Conservation (phyloP, 2,113 vertebrate genomes). For the Salvelinus namaycush region DNA sequence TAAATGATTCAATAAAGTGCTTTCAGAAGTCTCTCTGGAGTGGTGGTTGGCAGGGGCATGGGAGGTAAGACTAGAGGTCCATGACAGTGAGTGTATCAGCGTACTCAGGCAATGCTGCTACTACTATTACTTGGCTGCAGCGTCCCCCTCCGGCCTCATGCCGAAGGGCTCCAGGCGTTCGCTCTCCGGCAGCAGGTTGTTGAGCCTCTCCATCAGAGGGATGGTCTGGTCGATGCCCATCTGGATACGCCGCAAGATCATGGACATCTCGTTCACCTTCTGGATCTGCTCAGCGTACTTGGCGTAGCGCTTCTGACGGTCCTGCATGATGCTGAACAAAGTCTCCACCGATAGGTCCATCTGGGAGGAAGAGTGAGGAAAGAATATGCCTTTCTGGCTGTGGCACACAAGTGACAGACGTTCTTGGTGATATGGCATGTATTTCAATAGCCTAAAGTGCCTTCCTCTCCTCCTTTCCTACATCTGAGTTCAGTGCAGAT, state of each 20-base stretch:
- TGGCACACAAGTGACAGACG: no score
- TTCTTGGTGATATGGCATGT: no score
- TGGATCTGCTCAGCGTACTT: conserved; percentile 99
- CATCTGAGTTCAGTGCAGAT: no score
- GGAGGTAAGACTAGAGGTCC: neutral
- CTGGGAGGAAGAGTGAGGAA: conserved; percentile 59
- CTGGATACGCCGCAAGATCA: conserved; percentile 94
- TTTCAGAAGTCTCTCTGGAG: no score
- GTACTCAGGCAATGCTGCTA: neutral
- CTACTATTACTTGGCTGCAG: conserved; percentile 53
- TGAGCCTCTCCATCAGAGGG: conserved; percentile 94
- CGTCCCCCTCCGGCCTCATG: conserved; percentile 83
- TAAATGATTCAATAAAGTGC: no score
- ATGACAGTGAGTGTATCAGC: neutral
- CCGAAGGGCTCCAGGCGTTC: conserved; percentile 94
- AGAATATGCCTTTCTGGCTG: neutral
- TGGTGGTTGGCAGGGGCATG: neutral
- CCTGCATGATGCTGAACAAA: conserved; percentile 95
- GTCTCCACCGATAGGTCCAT: conserved; percentile 94
- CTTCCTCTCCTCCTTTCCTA: neutral
- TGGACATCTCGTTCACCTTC: conserved; percentile 98
- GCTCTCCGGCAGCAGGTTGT: conserved; percentile 89
- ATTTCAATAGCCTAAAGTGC: neutral
- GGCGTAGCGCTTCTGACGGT: conserved; percentile 95
- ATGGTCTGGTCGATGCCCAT: conserved; percentile 98